These are phyloP conservation scores for Psilopogon haemacephalus DNA, from an alignment of 2,113 vertebrate species.

Conservation along the genomic window DNA sequence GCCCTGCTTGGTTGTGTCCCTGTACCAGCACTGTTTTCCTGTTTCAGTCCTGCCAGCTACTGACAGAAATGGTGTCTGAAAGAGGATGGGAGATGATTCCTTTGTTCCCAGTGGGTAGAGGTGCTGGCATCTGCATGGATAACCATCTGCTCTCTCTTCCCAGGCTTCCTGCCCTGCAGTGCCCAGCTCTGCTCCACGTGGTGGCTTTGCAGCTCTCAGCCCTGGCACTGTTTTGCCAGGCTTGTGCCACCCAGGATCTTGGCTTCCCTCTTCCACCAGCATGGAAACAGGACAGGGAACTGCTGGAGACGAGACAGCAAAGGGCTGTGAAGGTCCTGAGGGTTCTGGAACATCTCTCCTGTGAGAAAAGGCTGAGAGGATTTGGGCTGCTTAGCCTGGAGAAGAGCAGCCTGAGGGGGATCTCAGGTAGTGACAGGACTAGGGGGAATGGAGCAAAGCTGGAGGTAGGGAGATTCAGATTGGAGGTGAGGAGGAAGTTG, in stretches of 20 bases:
- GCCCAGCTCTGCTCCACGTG: accelerated
- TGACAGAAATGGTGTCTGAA: background rate
- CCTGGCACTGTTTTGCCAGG: accelerated
- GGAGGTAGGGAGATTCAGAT: too few relatives aligned
- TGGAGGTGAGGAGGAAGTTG: too few relatives aligned
- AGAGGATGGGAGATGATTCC: background rate
- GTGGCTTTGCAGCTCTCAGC: background rate
- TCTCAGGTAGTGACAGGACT: too few relatives aligned
- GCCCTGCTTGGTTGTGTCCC: accelerated
- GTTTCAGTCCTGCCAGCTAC: background rate
- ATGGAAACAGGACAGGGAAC: background rate
- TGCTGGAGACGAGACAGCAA: background rate
- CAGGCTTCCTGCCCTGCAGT: background rate
- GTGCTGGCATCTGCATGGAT: background rate
- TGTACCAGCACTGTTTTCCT: background rate
- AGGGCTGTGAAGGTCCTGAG: too few relatives aligned
- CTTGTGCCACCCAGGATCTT: accelerated
- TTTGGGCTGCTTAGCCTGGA: too few relatives aligned
- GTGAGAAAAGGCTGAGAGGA: too few relatives aligned
- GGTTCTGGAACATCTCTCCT: too few relatives aligned
- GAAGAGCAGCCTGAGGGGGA: too few relatives aligned
- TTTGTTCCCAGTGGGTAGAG: background rate
- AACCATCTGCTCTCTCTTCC: background rate
- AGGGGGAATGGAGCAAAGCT: too few relatives aligned
- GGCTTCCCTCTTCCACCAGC: background rate